Evolutionary conservation across 2,113 vertebrate genomes (phyloP).

Genomic region (Drymodes brunneopygia): DNA sequence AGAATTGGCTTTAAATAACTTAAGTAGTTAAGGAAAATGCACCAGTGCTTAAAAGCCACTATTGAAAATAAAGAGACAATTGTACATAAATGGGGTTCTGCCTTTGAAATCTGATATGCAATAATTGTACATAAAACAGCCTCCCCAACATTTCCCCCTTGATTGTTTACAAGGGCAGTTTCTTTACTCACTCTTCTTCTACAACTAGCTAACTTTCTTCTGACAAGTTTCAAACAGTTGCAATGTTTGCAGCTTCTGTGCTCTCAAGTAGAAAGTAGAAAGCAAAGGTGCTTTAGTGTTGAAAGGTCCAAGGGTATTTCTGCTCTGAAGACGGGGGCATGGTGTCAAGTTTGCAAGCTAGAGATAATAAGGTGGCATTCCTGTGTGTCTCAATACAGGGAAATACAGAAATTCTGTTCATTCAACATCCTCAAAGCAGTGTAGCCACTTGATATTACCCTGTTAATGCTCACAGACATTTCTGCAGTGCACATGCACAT

Average conservation of each 20-base stretch:
- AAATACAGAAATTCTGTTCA: not conserved
- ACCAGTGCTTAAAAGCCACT: not conserved
- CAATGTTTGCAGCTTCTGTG: not conserved
- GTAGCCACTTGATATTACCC: not conserved
- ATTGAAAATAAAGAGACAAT: not conserved
- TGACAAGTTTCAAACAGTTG: not conserved
- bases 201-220: not conserved
- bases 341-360: not conserved
- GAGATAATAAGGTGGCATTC: not conserved
- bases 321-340: not conserved
- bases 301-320: not conserved
- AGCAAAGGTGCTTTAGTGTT: not conserved
- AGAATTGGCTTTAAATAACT: conserved; percentile 97
- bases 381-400: not conserved
- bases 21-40: conserved; percentile 76
- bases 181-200: not conserved
- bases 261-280: not conserved
- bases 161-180: not conserved
- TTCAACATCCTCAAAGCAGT: rapidly evolving
- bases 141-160: not conserved
- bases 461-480: not conserved
- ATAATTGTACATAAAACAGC: not conserved
- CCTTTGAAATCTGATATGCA: not conserved
- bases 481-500: not conserved
- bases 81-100: not conserved